These are phyloP conservation scores for Drosophila rubida DNA, from an alignment of 2,888 invertebrate species.

Conservation along the genomic window DNA sequence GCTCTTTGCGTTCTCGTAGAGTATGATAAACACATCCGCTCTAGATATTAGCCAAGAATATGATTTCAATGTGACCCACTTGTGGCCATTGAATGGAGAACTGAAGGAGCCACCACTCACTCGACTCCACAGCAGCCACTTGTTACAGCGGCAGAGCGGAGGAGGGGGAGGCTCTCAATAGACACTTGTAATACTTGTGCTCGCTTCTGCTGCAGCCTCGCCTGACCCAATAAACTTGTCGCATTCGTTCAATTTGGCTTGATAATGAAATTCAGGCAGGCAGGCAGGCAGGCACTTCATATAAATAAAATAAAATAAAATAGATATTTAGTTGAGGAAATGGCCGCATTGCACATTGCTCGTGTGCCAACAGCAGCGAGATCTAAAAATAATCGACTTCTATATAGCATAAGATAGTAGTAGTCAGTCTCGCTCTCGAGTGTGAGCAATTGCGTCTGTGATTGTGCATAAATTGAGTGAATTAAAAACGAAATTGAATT, in stretches of 20 bases:
- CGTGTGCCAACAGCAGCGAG: slow-evolving; percentile 2
- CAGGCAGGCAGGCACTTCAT: too few relatives aligned
- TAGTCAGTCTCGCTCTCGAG: not conserved
- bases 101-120: slow-evolving; percentile 39
- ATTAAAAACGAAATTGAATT: slow-evolving; percentile 18
- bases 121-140: slow-evolving; percentile 41
- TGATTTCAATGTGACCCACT: slow-evolving; percentile 73
- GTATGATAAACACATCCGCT: slow-evolving; percentile 71
- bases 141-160: slow-evolving; percentile 21
- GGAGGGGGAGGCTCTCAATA: slow-evolving; percentile 33
- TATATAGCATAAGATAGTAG: not conserved
- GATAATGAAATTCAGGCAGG: slow-evolving; percentile 39
- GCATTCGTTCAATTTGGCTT: not conserved
- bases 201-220: slow-evolving; percentile 9
- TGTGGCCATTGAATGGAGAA: slow-evolving; percentile 39
- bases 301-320: not conserved
- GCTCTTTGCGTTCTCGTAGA: slow-evolving; percentile 29
- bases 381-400: slow-evolving; percentile 8
- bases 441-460: slow-evolving; percentile 3
- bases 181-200: slow-evolving; percentile 18
- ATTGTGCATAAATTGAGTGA: slow-evolving; percentile 32
- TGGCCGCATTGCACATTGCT: not conserved
- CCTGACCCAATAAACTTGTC: slow-evolving; percentile 44
- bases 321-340: slow-evolving; percentile 22
- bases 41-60: slow-evolving; percentile 64